Evolutionary conservation across 1,140 invertebrate genomes (phyloP), one percentile per base, ranked within the genome.

Genomic region (Ditylenchus dipsaci): DNA sequence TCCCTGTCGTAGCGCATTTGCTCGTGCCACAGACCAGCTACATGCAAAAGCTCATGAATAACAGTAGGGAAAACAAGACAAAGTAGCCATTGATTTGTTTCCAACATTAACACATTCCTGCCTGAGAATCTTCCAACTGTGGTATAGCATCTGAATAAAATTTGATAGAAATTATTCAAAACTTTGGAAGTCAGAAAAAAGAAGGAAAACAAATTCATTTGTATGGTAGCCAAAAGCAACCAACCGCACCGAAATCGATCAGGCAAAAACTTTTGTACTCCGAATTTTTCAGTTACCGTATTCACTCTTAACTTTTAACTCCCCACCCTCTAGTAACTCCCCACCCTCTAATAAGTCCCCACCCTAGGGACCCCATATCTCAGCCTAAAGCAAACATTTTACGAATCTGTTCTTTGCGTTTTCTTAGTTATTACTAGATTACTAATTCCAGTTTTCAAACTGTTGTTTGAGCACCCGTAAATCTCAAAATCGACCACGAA

Each of bases 1-100:
- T 80, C 78, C 60, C 78, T 63, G 60, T 80, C 78, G n/a, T 73
- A 65, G 47, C 74, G 60, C 76, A 78, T 78, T 15, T 75, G 74
- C 59, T 73, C 65, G 29, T 75, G 76, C 64, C 77, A 76, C 7
- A 71, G 43, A 8, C 61, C 71, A 30, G 45, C 9, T n/a, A 45
- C 73, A 3, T 72, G 61, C 26, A 74, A 38, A n/a, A 78, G 43
- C 61, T 74, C 69, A n/a, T 74, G 72, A n/a, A 76, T 49, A n/a
- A 78, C 71, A 33, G 60, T 76, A 38, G 74, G 69, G 47, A 62
- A 67, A 42, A 75, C 73, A n/a, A 78, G 42, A 59, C 56, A 53
- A n/a, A 33, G 45, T 73, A 43, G 67, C 71, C 15, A 73, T 61
- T 67, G 49, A 29, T 73, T 73, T 13, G 71, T 69, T 57, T 73